Percentiles rank a stretch among this genome's conserved stretches.
These are phyloP conservation scores for Alectura lathami DNA, from an alignment of 2,113 vertebrate genomes.

Conservation along the genomic window DNA sequence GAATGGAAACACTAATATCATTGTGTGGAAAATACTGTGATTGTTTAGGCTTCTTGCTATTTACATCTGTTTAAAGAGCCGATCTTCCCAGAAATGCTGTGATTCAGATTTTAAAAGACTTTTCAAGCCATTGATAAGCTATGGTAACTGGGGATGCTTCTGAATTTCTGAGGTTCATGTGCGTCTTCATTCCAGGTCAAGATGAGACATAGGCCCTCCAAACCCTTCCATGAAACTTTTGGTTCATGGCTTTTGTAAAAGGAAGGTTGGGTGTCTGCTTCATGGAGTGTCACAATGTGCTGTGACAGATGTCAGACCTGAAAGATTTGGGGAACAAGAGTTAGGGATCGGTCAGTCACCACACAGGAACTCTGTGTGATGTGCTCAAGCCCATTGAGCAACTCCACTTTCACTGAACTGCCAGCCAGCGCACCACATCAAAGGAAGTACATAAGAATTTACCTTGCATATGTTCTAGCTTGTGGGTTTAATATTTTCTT, in stretches of 20 bases:
- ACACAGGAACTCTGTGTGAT: not conserved
- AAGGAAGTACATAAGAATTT: not conserved
- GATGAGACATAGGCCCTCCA: rapidly evolving
- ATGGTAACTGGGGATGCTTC: not conserved
- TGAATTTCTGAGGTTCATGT: not conserved
- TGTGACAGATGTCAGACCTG: not conserved
- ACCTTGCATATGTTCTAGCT: not conserved
- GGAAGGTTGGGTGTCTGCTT: not conserved
- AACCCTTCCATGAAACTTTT: not conserved
- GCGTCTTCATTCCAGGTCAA: not conserved
- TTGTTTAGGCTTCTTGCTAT: not conserved
- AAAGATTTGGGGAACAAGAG: not conserved
- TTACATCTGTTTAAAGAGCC: not conserved
- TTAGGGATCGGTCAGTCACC: not conserved
- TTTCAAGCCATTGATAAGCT: not conserved
- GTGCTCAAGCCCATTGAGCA: not conserved
- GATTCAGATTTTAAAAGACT: not conserved
- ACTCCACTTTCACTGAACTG: not conserved
- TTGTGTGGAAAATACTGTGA: not conserved
- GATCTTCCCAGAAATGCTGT: not conserved
- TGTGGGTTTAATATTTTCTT: not conserved
- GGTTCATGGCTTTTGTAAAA: not conserved
- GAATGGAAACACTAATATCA: not conserved
- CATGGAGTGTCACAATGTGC: rapidly evolving
- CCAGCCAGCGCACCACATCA: not conserved